Evolutionary conservation across 1,140 invertebrate genomes (phyloP).

Genomic region (Anadara kagoshimensis): DNA sequence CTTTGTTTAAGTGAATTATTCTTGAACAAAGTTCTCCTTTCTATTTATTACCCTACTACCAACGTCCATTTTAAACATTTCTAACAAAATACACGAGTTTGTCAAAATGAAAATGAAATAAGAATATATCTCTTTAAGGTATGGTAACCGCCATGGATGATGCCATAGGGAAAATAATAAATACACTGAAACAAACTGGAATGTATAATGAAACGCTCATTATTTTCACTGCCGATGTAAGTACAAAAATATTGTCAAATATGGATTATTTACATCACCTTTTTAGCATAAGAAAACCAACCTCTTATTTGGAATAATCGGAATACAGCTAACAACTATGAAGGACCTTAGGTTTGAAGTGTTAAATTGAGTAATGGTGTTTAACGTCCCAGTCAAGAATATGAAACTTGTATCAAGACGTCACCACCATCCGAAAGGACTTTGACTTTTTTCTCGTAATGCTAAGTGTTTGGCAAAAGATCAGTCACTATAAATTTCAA

Average conservation of each 20-base stretch:
- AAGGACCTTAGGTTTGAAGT: too few species aligned
- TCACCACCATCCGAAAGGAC: too few species aligned
- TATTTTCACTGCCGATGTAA: conserved; percentile 61
- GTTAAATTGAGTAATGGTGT: too few species aligned
- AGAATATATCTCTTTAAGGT: conserved; percentile 6
- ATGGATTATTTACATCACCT: too few species aligned
- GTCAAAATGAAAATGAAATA: not conserved
- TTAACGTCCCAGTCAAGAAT: too few species aligned
- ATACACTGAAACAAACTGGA: conserved; percentile 60
- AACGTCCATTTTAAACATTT: not conserved
- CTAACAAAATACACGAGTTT: not conserved
- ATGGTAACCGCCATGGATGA: conserved; percentile 44
- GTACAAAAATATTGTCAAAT: not conserved
- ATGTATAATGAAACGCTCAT: conserved; percentile 58
- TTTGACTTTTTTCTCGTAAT: too few species aligned
- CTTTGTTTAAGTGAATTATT: not conserved
- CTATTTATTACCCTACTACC: not conserved
- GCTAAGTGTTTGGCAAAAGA: too few species aligned
- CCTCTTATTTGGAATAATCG: too few species aligned
- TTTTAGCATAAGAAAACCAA: too few species aligned
- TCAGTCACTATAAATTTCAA: too few species aligned
- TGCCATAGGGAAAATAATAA: conserved; percentile 36
- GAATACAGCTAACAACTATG: too few species aligned
- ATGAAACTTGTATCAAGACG: too few species aligned
- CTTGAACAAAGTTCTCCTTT: not conserved